phyloP scores from a whole-genome alignment of 1,140 invertebrate species.

The Vanessa atalanta region DNA sequence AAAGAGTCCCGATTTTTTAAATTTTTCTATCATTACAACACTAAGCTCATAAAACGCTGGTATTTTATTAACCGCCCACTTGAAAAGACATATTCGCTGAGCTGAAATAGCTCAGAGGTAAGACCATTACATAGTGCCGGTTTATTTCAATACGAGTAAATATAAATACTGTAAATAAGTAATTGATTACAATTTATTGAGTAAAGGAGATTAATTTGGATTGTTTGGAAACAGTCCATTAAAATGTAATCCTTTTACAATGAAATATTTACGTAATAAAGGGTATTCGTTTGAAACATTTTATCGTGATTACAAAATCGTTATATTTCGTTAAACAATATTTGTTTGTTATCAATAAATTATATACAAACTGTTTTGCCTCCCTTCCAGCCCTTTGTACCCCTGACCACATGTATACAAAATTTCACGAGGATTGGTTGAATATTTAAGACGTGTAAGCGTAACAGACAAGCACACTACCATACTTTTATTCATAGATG shows the following conservation, averaged over 20 bases:
- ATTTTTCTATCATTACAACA: neutral
- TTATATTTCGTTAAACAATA: neutral
- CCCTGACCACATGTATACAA: no score
- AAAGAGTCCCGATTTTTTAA: neutral
- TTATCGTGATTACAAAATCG: neutral
- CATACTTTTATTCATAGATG: no score
- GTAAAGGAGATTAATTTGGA: conserved; percentile 3
- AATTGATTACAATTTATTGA: conserved; percentile 12
- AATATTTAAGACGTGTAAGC: no score
- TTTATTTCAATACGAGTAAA: neutral
- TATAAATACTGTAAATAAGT: conserved; percentile 1
- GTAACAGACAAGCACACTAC: no score
- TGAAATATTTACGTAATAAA: conserved; percentile 7
- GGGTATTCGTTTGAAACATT: neutral
- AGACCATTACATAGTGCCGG: conserved; percentile 3
- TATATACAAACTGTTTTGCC: no score
- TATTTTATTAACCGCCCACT: conserved; percentile 30
- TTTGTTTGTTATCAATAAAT: no score
- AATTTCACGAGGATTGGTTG: no score
- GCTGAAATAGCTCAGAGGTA: neutral
- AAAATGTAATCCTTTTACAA: neutral
- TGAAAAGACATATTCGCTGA: conserved; percentile 20
- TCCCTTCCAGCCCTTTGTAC: no score
- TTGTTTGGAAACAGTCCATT: conserved; percentile 1
- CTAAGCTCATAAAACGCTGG: conserved; percentile 21